Percentiles rank a stretch among this genome's conserved stretches.
Conservation (phyloP, 2,888 invertebrate species). For the Adelognathus sp. region DNA sequence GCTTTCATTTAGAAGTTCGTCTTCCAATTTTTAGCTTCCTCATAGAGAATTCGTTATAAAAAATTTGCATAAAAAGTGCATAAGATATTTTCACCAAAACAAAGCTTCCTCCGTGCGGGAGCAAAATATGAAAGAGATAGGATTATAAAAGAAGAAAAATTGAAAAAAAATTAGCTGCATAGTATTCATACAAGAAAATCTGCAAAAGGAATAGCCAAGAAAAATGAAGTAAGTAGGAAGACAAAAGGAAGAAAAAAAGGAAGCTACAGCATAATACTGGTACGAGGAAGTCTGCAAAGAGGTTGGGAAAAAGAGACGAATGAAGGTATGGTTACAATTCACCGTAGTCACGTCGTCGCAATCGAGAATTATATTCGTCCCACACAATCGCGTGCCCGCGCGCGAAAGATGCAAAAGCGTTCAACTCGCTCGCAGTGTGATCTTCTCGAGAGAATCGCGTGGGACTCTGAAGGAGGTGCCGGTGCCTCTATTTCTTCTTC, state of each 20-base stretch:
- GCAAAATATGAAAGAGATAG: too few relatives aligned
- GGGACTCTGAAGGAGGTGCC: constrained; percentile 53
- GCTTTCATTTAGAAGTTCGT: too few relatives aligned
- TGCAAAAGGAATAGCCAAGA: background rate
- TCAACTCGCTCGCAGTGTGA: constrained; percentile 22
- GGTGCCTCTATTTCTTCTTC: constrained; percentile 36
- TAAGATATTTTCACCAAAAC: too few relatives aligned
- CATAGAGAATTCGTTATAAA: too few relatives aligned
- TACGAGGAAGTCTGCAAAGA: constrained; percentile 10
- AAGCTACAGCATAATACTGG: background rate
- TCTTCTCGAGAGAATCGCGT: constrained; percentile 34
- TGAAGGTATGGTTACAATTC: constrained; percentile 21
- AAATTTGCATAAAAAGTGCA: too few relatives aligned
- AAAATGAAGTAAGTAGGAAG: background rate
- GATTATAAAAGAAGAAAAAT: too few relatives aligned
- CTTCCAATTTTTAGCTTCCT: too few relatives aligned
- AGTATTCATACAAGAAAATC: too few relatives aligned
- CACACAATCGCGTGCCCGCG: constrained; percentile 48
- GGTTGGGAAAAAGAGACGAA: constrained; percentile 13
- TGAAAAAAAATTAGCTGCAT: too few relatives aligned
- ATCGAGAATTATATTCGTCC: constrained; percentile 50
- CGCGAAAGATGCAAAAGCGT: background rate
- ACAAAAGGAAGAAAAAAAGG: background rate
- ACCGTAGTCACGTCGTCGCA: constrained; percentile 33
- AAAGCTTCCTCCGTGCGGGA: too few relatives aligned